These are phyloP conservation scores for Monodelphis domestica DNA, from an alignment of 2,797 vertebrate genomes.

Conservation along the genomic window DNA sequence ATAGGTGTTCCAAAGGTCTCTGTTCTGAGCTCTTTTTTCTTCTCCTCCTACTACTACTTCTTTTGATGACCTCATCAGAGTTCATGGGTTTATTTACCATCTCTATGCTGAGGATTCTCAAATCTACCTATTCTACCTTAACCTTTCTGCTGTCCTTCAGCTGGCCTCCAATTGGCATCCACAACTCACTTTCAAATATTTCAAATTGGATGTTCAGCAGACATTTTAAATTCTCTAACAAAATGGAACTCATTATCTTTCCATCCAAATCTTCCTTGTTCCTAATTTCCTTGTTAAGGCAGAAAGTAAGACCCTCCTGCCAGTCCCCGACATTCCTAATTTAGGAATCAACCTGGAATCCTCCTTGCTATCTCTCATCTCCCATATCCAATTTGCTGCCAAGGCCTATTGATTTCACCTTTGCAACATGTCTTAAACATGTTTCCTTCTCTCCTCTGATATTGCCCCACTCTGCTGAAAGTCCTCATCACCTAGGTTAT, in stretches of 20 bases:
- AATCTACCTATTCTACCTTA: background rate
- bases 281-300: background rate
- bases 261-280: background rate
- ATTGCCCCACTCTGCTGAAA: background rate
- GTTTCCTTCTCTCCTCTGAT: background rate
- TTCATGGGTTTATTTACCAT: background rate
- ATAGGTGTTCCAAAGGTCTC: background rate
- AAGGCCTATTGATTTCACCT: background rate
- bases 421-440: background rate
- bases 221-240: background rate
- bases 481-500: background rate
- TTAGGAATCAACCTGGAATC: background rate
- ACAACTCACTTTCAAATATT: background rate
- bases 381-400: background rate
- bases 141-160: background rate
- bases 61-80: background rate
- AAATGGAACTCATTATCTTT: background rate
- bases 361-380: rapidly evolving
- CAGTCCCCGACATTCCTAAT: background rate
- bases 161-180: background rate
- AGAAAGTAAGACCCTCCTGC: background rate
- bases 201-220: background rate
- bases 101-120: background rate
- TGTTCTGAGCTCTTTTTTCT: background rate
- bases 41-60: no score